Base-by-base conservation (phyloP, 1,140 invertebrate species). In the Philaenus spumarius region DNA sequence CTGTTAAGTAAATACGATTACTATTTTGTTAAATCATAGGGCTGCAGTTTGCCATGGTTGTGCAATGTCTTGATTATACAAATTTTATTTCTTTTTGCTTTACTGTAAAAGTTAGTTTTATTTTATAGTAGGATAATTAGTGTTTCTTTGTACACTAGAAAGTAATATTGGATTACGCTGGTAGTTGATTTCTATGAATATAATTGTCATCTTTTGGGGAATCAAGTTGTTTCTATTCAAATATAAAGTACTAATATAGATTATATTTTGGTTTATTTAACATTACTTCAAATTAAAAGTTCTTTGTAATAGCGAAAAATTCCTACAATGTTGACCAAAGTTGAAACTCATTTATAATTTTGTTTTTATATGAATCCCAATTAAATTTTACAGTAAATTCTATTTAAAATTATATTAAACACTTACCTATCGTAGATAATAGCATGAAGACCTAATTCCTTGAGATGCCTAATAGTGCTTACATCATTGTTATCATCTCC, bases 401-500 rank as follows among this genome's bases (percentile, higher is more conserved):
- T 52, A 1, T 12, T 12, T 5, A 48, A 1, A 56, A 54, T 19
- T 20, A 9, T 26, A 26, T 11, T 15, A 7, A 0, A 46, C 23
- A 69, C 75, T 73, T 67, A 82, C 81, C 90, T 93, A 71, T 97
- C 94, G 71, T 95, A 96, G 67, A 97, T 96, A 30, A 97, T 87
- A 40, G 88, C 94, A 70, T 97, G 90, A 20, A 96, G 78, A 2
- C 93, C 93, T 48, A 93, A 77, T 62, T 87, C 79, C 72, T 95
- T 95, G 0, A 97, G 77, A 67, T 86, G 80, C 63, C 86, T 85
- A 40, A 96, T 93, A 1, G 89, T 90, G n/a, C 83, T 82, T 57
- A 84, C 83, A 70, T 91, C 85, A 66, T 96, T 95, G 68, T 94
- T 95, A 69, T 95, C 91, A 69, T 97, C 93, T 4, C 95, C 95